phyloP scores from a whole-genome alignment of 1,140 invertebrate genomes.

The Ganaspis sp. region DNA sequence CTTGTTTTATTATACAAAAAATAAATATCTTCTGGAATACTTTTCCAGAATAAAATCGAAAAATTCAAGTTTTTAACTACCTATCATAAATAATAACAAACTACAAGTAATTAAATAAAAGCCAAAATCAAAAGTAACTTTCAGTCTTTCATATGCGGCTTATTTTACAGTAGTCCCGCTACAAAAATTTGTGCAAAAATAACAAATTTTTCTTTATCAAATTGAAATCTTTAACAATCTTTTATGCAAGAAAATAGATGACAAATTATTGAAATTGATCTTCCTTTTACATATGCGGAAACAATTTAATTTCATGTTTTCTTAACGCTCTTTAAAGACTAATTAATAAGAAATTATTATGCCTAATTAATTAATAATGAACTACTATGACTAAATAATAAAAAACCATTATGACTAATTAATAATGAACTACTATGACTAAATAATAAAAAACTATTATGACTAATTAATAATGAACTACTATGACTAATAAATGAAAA shows the following conservation, averaged over 20 bases:
- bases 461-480: no score
- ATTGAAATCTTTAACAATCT: no score
- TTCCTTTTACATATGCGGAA: not conserved
- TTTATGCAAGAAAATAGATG: no score
- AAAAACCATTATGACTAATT: no score
- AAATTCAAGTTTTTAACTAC: not conserved
- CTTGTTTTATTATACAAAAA: not conserved
- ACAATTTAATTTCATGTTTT: not conserved
- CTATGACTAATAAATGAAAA: no score
- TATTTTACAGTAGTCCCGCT: constrained; percentile 15
- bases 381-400: no score
- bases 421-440: no score
- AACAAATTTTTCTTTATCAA: no score
- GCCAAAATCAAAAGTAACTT: not conserved
- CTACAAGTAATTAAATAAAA: not conserved
- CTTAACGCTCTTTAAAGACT: not conserved
- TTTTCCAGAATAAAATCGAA: not conserved
- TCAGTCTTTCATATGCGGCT: constrained; percentile 1
- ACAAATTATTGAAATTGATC: no score
- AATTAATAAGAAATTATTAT: no score
- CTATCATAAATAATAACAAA: not conserved
- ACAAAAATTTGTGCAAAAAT: not conserved
- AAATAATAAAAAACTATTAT: no score
- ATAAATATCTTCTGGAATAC: not conserved
- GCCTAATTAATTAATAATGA: no score